Evolutionary conservation across 1,140 invertebrate species (phyloP).

Genomic region (Aphis gossypii): DNA sequence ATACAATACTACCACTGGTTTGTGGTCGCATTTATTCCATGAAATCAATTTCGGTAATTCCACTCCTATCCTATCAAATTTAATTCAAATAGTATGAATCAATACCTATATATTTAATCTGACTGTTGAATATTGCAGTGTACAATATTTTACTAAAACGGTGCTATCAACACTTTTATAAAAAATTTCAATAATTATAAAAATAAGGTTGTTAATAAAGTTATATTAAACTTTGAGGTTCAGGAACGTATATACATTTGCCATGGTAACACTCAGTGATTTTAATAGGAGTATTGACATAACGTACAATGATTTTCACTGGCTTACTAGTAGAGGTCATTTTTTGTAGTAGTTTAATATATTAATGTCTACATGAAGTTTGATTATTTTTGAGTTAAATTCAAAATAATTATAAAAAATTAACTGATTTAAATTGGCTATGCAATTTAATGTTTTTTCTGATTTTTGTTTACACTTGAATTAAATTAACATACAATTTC

Average conservation of each 20-base stretch:
- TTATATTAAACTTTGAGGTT: not conserved
- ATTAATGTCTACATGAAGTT: not conserved
- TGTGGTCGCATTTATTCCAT: not conserved
- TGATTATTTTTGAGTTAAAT: not conserved
- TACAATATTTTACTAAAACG: not conserved
- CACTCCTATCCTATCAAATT: not conserved
- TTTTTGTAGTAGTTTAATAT: not conserved
- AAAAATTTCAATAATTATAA: not conserved
- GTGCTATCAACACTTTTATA: not conserved
- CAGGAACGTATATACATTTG: not conserved
- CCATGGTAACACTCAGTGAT: not conserved
- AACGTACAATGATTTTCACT: not conserved
- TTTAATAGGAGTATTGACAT: not conserved
- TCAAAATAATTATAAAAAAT: not conserved
- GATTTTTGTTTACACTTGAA: not conserved
- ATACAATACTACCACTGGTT: not conserved
- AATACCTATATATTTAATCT: not conserved
- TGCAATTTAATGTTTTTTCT: not conserved
- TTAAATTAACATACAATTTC: not conserved
- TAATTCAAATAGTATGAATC: not conserved
- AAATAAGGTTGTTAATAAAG: not conserved
- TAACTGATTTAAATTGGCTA: not conserved
- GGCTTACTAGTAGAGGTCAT: not conserved
- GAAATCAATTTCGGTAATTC: not conserved
- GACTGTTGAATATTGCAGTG: not conserved